These are phyloP conservation scores for Sebastiscus albofasciatus DNA, from an alignment of 2,797 vertebrate genomes.

Conservation along the genomic window DNA sequence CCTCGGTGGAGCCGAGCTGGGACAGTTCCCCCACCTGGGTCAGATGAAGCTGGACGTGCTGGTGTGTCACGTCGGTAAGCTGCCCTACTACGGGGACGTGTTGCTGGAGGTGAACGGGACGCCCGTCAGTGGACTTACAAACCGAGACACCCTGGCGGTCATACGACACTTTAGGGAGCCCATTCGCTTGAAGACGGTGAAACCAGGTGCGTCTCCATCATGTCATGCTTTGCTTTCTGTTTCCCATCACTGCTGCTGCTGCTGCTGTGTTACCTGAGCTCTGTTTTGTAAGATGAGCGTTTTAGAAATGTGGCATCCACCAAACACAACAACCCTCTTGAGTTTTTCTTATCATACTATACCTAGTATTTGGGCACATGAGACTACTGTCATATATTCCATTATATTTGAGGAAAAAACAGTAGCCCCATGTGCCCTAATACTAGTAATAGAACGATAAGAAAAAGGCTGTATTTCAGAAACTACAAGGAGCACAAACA, in stretches of 20 bases:
- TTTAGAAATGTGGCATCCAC: slow-evolving; percentile 2
- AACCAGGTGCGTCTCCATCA: slow-evolving; percentile 86
- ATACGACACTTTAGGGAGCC: slow-evolving; percentile 96
- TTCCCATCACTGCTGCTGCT: not conserved
- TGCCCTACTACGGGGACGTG: slow-evolving; percentile 91
- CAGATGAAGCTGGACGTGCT: slow-evolving; percentile 86
- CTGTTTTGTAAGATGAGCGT: slow-evolving; percentile 13
- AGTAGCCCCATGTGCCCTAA: too few species aligned
- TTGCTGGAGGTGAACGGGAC: slow-evolving; percentile 97
- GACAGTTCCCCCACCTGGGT: slow-evolving; percentile 85
- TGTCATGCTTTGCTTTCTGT: not conserved
- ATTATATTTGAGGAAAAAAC: too few species aligned
- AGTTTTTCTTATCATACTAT: too few species aligned
- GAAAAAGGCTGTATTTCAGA: too few species aligned
- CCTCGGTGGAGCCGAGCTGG: slow-evolving; percentile 90
- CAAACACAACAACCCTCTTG: not conserved
- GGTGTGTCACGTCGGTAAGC: slow-evolving; percentile 88
- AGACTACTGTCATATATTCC: too few species aligned
- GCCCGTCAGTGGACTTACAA: slow-evolving; percentile 95
- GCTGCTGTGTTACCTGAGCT: slow-evolving; percentile 21
- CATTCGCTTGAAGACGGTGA: slow-evolving; percentile 93
- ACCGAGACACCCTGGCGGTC: slow-evolving; percentile 95
- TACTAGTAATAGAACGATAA: too few species aligned
- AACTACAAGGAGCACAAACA: too few species aligned
- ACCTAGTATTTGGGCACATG: too few species aligned